Evolutionary conservation across 1,140 invertebrate species (phyloP), one percentile per base, ranked within the genome.

Genomic region (Mactra quadrangularis): DNA sequence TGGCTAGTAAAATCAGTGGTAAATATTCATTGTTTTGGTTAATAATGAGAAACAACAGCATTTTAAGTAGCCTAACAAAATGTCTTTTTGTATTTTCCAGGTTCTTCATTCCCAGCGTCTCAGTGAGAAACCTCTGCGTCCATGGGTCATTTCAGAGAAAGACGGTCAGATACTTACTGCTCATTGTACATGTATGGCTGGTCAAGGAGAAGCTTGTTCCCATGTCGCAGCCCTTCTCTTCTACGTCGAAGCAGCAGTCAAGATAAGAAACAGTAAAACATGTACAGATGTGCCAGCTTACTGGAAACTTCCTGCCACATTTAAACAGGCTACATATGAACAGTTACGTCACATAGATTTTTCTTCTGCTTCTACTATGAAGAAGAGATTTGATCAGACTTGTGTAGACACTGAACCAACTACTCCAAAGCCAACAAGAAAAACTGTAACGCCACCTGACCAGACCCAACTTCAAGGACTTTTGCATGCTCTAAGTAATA

Each of bases 121-220:
- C n/a, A n/a, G n/a, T 17, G 62, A 66, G n/a, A 66, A 66, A 38
- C 62, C 62, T 35, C 38, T 66, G 33, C 29, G 38, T 17, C 62
- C 62, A 31, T 66, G 62, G 62, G 33, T 66, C 33, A 66, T 66
- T 33, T 22, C 15, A 27, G 38, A 31, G 4, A 66, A 41, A 19
- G 38, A 35, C 19, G 62, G 62, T 17, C n/a, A 66, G 29, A 66
- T 66, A 19, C 22, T 66, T 38, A 3, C 62, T 19, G 29, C 13
- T n/a, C 62, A 66, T 25, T 66, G 62, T 19, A 66, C 31, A 27
- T 66, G 62, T 38, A 66, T 66, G 62, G 62, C 62, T 19, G 66
- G 66, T 9, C 66, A 47, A 9, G 66, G 66, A 25, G 66, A 70
- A 27, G 35, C 66, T n/a, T 70, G 66, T 17, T 22, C 38, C 17